phyloP scores from a whole-genome alignment of 2,888 invertebrate species.

The Chrysodeixis includens region DNA sequence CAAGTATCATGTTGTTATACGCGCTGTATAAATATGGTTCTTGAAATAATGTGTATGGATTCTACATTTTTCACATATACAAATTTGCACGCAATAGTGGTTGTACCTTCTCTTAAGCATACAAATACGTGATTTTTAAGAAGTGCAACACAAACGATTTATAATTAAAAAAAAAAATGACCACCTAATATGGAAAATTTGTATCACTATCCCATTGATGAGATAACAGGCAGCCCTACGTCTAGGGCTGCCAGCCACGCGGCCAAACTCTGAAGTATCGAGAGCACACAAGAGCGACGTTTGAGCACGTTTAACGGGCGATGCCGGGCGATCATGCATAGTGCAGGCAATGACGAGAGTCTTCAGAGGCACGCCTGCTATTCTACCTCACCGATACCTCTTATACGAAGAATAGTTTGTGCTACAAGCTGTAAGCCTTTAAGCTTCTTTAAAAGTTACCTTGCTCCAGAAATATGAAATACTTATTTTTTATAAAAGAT shows the following conservation, averaged over 20 bases:
- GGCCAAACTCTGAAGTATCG: conserved; percentile 21
- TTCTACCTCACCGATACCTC: conserved; percentile 11
- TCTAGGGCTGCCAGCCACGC: conserved; percentile 18
- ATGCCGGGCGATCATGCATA: conserved; percentile 8
- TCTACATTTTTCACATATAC: too few relatives aligned
- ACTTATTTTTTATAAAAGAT: too few relatives aligned
- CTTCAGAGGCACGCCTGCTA: not conserved
- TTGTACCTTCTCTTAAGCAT: too few relatives aligned
- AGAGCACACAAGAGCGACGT: conserved; percentile 38
- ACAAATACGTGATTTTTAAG: too few relatives aligned
- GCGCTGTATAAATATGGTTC: not conserved
- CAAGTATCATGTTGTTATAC: not conserved
- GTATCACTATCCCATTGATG: not conserved
- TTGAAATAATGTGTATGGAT: not conserved
- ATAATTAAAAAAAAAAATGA: too few relatives aligned
- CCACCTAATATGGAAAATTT: too few relatives aligned
- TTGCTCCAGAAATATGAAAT: too few relatives aligned
- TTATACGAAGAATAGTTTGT: not conserved
- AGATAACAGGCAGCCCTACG: conserved; percentile 17
- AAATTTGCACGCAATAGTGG: too few relatives aligned
- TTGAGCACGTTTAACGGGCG: conserved; percentile 51
- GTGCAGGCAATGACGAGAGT: conserved; percentile 9
- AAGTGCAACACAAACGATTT: too few relatives aligned
- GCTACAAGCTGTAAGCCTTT: too few relatives aligned
- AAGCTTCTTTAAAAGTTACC: too few relatives aligned